These are phyloP conservation scores for Paradoxurus hermaphroditus DNA, from an alignment of 2,113 vertebrate genomes.

Conservation along the genomic window DNA sequence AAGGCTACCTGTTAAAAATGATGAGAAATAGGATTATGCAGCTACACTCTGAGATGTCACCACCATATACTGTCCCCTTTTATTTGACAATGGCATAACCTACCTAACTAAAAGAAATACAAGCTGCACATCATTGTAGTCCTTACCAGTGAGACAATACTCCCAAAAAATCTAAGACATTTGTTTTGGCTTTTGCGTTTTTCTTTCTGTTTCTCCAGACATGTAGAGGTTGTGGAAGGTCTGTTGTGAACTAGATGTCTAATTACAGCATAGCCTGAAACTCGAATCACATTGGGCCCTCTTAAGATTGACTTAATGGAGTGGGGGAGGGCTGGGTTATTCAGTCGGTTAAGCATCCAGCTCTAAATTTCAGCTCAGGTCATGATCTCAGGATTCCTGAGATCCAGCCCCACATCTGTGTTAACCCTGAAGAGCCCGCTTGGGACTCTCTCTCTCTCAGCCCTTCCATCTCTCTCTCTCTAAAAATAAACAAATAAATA, in stretches of 20 bases:
- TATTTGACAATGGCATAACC: neutral
- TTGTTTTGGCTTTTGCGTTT: neutral
- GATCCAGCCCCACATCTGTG: no score
- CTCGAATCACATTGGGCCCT: fast-evolving
- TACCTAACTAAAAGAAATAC: neutral
- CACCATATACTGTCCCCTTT: neutral
- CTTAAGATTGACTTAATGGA: neutral
- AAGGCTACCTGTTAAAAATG: neutral
- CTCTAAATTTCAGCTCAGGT: no score
- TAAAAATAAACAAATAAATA: no score
- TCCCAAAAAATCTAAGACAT: neutral
- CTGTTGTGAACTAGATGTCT: neutral
- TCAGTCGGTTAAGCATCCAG: no score
- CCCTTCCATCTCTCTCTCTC: no score
- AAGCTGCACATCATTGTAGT: neutral
- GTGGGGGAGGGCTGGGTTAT: no score
- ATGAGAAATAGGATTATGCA: neutral
- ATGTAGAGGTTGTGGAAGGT: neutral
- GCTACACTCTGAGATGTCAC: neutral
- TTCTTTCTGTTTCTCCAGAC: neutral
- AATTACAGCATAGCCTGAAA: no score
- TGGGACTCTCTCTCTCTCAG: no score
- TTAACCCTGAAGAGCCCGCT: no score
- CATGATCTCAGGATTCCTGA: no score
- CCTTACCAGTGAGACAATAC: neutral